These are phyloP conservation scores for Tragulus kanchil DNA, from an alignment of 2,113 vertebrate species.

Conservation along the genomic window DNA sequence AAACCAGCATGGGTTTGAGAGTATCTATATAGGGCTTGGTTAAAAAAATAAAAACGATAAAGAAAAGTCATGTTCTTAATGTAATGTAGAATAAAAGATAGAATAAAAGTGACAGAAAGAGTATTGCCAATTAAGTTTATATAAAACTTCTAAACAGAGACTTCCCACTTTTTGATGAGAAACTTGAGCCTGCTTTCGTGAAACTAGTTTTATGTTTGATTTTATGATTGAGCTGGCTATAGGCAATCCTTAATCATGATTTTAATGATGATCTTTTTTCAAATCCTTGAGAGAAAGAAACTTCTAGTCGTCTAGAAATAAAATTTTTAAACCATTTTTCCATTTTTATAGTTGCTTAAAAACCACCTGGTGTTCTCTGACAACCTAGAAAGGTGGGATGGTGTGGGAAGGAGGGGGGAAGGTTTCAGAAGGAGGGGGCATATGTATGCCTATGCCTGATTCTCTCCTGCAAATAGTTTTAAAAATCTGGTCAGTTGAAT, in stretches of 20 bases:
- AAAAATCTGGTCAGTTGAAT: slow-evolving; percentile 47
- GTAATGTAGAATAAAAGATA: slow-evolving; percentile 38
- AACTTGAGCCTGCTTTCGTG: slow-evolving; percentile 59
- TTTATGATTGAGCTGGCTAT: slow-evolving; percentile 67
- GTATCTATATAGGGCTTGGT: neutral
- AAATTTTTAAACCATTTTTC: slow-evolving; percentile 11
- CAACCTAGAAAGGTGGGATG: neutral
- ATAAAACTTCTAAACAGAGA: slow-evolving; percentile 51
- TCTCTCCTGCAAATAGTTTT: neutral
- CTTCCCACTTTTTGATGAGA: slow-evolving; percentile 55
- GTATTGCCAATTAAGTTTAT: slow-evolving; percentile 46
- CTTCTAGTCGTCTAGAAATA: slow-evolving; percentile 47
- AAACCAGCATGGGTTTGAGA: neutral
- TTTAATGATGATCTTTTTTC: slow-evolving; percentile 62
- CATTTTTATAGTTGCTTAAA: slow-evolving; percentile 55
- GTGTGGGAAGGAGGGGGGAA: neutral
- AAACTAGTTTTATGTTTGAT: slow-evolving; percentile 68
- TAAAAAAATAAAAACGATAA: neutral
- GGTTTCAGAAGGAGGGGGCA: neutral
- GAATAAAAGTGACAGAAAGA: slow-evolving; percentile 52
- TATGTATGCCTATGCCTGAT: neutral
- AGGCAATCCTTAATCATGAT: slow-evolving; percentile 60
- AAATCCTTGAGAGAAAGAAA: slow-evolving; percentile 57
- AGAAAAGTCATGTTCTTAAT: neutral
- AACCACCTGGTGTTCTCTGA: neutral